Evolutionary conservation across 2,888 invertebrate genomes (phyloP).

Genomic region (Apotomis turbidana): DNA sequence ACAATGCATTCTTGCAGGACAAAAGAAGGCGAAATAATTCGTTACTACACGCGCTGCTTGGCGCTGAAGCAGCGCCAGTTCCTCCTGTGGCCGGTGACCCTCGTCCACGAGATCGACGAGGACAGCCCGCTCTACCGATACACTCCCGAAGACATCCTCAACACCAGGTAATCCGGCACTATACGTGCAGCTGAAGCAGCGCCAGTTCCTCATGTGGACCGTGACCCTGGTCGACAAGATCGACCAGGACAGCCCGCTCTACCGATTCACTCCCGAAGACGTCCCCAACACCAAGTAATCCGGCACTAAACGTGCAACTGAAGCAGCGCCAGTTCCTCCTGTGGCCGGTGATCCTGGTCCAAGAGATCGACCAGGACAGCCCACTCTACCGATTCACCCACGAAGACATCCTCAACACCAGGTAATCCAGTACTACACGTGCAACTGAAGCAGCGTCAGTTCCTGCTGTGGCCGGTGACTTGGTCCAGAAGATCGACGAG

Average conservation of each 20-base stretch:
- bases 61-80: conserved; percentile 71
- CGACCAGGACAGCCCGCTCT: conserved; percentile 90
- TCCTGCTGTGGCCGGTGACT: conserved; percentile 92
- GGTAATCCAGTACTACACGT: conserved; percentile 54
- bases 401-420: conserved; percentile 86
- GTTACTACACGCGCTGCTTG: conserved; percentile 67
- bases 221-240: conserved; percentile 93
- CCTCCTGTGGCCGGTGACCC: conserved; percentile 93
- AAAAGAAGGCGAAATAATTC: conserved; percentile 72
- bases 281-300: conserved; percentile 83
- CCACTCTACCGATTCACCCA: conserved; percentile 91
- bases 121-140: conserved; percentile 90
- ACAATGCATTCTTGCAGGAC: conserved; percentile 55
- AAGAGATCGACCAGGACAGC: conserved; percentile 89
- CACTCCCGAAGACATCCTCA: conserved; percentile 87
- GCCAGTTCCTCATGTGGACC: conserved; percentile 90
- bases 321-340: conserved; percentile 79
- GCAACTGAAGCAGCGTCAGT: conserved; percentile 43
- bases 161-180: conserved; percentile 69
- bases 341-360: conserved; percentile 95
- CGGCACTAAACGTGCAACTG: no score
- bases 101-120: conserved; percentile 91
- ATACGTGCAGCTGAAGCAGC: no score
- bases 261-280: conserved; percentile 88
- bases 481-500: conserved; percentile 91